phyloP scores from a whole-genome alignment of 2,888 invertebrate species.

The Ommatoiulus sabulosus region DNA sequence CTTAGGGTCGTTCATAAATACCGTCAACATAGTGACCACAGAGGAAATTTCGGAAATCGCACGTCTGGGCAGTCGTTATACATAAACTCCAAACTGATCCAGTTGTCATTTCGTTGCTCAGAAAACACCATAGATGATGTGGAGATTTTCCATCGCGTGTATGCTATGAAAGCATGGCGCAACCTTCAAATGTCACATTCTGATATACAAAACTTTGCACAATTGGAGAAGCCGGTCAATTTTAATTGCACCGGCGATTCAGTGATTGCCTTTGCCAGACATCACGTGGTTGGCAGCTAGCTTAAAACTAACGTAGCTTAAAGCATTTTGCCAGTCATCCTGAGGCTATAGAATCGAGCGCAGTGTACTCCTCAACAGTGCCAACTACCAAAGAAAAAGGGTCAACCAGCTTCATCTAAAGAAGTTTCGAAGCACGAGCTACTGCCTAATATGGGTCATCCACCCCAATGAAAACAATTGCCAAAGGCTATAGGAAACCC shows the following conservation, averaged over 20 bases:
- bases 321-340: neutral
- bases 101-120: neutral
- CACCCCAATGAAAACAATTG: neutral
- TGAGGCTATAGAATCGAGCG: neutral
- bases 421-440: neutral
- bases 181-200: neutral
- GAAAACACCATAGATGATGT: neutral
- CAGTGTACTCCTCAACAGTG: neutral
- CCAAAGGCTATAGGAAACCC: conserved; percentile 2
- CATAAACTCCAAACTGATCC: too few relatives aligned
- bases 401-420: neutral
- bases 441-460: neutral
- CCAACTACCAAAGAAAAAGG: too few relatives aligned
- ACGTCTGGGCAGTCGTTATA: too few relatives aligned
- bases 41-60: too few relatives aligned
- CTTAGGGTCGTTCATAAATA: too few relatives aligned
- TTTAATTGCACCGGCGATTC: too few relatives aligned
- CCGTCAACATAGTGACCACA: too few relatives aligned
- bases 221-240: too few relatives aligned
- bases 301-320: neutral
- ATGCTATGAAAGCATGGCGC: neutral
- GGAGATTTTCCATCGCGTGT: too few relatives aligned
- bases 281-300: neutral
- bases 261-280: neutral
- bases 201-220: too few relatives aligned